Conservation (phyloP, 1,140 invertebrate species). For the Tribolium madens region DNA sequence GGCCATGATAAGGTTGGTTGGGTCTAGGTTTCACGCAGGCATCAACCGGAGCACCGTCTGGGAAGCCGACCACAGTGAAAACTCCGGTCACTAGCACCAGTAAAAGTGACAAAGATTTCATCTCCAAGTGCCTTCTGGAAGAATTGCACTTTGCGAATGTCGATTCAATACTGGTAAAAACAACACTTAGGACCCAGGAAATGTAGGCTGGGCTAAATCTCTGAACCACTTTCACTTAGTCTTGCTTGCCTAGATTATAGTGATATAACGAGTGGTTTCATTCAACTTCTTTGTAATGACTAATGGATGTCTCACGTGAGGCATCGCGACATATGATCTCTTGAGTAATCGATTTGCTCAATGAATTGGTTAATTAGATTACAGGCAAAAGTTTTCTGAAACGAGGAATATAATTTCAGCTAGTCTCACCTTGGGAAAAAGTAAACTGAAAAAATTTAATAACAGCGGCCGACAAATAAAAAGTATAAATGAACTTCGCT, state of each 20-base stretch:
- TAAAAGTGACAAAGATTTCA: constrained; percentile 8
- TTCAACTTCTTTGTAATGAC: constrained; percentile 11
- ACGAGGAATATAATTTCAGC: background rate
- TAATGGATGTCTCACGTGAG: background rate
- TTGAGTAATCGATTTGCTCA: background rate
- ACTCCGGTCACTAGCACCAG: constrained; percentile 43
- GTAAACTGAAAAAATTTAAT: background rate
- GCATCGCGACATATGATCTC: background rate
- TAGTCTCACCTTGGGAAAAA: background rate
- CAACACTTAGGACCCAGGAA: constrained; percentile 46
- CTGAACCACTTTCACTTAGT: constrained; percentile 45
- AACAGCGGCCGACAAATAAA: background rate
- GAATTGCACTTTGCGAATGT: constrained; percentile 33
- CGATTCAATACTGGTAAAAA: constrained; percentile 35
- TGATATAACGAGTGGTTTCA: constrained; percentile 34
- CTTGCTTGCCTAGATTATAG: constrained; percentile 37
- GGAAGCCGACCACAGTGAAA: constrained; percentile 68
- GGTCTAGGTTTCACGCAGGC: constrained; percentile 78
- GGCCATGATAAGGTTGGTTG: constrained; percentile 81
- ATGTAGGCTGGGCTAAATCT: constrained; percentile 42
- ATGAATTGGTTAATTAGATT: background rate
- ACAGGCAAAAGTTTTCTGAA: background rate
- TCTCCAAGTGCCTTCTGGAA: constrained; percentile 27
- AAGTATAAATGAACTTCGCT: background rate
- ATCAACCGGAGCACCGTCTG: constrained; percentile 82